These are phyloP conservation scores for Dryas iulia DNA, from an alignment of 1,140 invertebrate genomes.

Conservation along the genomic window DNA sequence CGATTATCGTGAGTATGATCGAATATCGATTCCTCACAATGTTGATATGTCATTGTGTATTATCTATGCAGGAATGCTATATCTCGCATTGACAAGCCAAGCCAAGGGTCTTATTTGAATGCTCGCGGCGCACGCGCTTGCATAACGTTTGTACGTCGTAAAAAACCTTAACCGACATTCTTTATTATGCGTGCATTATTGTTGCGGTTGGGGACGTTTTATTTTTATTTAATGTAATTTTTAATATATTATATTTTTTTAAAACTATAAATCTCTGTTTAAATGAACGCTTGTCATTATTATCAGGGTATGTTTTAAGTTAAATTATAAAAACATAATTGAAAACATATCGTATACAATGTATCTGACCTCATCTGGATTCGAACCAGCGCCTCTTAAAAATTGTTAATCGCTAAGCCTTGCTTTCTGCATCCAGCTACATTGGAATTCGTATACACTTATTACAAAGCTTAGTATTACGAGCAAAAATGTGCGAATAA, in stretches of 20 bases:
- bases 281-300: too few species aligned
- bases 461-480: too few species aligned
- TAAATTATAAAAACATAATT: too few species aligned
- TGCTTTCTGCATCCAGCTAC: too few species aligned
- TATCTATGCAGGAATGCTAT: constrained; percentile 35
- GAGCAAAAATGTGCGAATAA: too few species aligned
- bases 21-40: not conserved
- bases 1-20: not conserved
- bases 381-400: too few species aligned
- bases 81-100: constrained; percentile 27
- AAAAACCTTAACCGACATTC: constrained; percentile 33
- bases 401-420: too few species aligned
- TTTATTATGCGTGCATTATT: constrained; percentile 23
- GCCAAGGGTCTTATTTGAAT: constrained; percentile 28
- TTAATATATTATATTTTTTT: not conserved
- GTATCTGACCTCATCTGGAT: too few species aligned
- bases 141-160: constrained; percentile 30
- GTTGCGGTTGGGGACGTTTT: constrained; percentile 9
- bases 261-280: too few species aligned
- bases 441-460: too few species aligned
- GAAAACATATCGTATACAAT: too few species aligned
- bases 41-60: constrained; percentile 7
- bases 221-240: not conserved
- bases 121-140: constrained; percentile 30
- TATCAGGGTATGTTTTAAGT: too few species aligned